phyloP scores from a whole-genome alignment of 2,113 vertebrate species.

The Talpa occidentalis region DNA sequence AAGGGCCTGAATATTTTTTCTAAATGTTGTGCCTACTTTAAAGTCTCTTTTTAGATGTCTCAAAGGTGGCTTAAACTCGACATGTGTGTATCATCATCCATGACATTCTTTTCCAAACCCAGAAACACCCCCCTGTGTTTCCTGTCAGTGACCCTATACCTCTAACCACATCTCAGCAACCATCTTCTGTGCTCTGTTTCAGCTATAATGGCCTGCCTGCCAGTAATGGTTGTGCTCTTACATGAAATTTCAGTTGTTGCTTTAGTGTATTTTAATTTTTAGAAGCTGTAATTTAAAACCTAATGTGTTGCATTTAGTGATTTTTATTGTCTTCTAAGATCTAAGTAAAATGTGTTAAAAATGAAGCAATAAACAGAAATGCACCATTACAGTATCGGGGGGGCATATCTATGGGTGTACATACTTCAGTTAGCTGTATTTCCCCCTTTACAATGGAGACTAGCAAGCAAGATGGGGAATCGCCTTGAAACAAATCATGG shows the following conservation, averaged over 20 bases:
- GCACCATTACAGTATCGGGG: neutral
- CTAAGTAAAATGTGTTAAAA: neutral
- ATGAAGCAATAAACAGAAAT: neutral
- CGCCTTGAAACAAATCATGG: neutral
- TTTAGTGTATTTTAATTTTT: conserved; percentile 9
- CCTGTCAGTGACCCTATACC: neutral
- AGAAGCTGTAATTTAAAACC: conserved; percentile 17
- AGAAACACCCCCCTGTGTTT: neutral
- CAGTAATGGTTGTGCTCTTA: neutral
- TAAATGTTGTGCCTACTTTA: conserved; percentile 40
- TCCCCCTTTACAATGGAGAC: neutral
- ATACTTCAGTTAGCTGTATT: neutral
- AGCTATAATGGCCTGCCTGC: neutral
- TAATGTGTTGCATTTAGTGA: neutral
- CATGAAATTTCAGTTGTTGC: neutral
- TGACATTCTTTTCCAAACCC: neutral
- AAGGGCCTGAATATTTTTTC: no score
- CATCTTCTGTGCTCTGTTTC: neutral
- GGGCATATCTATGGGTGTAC: neutral
- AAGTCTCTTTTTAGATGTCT: conserved; percentile 48
- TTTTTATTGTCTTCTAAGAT: neutral
- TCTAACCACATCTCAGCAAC: neutral
- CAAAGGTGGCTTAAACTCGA: neutral
- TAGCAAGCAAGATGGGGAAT: neutral
- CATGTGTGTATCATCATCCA: neutral